Base-by-base conservation (phyloP, 2,888 invertebrate genomes). In the Brachyptera putata region DNA sequence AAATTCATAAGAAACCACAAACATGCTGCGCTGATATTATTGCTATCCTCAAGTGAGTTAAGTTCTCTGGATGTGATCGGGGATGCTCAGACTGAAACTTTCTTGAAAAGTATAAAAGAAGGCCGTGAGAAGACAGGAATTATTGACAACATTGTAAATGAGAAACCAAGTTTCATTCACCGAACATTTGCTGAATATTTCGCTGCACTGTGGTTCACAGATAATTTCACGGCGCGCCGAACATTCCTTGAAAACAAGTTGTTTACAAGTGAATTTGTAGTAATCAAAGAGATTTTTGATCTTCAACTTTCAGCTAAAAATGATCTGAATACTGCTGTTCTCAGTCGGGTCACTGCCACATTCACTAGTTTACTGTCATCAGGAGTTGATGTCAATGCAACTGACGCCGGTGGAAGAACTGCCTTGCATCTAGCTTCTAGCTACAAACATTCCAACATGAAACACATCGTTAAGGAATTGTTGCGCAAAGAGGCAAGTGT, bases 1-100 rank as follows among this genome's bases (percentile, higher is more conserved):
- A n/a, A 24, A n/a, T 57, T 61, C n/a, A 11, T 18, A 22, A n/a
- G 24, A 21, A 49, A 26, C 16, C 57, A 57, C 7, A 61, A 56
- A 56, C 26, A 24, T 3, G 43, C 26, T 24, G 56, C 61, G 4
- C 18, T 61, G 24, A n/a, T 57, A 0, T 11, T 36, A 11, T 25
- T 61, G 11, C 14, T 57, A 11, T 16, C 43, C 21, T 18, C 5
- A 2, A 21, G 3, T 2, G 43, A 43, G 11, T 3, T n/a, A 3
- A 18, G 21, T 43, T n/a, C 2, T 3, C 18, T 43, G 7, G 9
- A 16, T 11, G 11, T 43, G 3, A 43, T 43, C 11, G 16, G 9
- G 11, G n/a, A n/a, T n/a, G 2, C 18, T 4, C 18, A 16, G 3
- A 18, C 11, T 5, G 16, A 43, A 43, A n/a, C 11, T 11, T 43